Base-by-base conservation (phyloP, 1,140 invertebrate genomes). In the Achroia grisella region DNA sequence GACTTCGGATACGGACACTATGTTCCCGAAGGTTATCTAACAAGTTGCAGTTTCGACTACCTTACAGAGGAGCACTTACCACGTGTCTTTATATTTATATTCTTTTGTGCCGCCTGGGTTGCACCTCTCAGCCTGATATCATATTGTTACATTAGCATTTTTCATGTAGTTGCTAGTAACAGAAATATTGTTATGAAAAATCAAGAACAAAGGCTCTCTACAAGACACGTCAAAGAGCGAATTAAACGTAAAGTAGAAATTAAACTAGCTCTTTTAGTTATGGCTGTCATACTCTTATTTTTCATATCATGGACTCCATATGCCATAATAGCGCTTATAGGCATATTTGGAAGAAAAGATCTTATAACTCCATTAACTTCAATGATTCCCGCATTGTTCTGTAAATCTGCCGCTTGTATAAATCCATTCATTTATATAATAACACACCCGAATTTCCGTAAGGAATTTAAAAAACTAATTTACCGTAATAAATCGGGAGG, bases 1-100 rank as follows among this genome's bases (percentile, higher is more conserved):
- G 87, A 91, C 52, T 87, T 93, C 14, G 91, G 91, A 4, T 86
- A 93, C 9, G 90, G 92, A 3, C 85, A 86, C 4, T 95, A 94
- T 76, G 91, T 93, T 8, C 92, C 93, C 1, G 93, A 95, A 79
- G 93, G 92, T 4, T 93, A 90, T 50, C 78, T 94, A 36, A 94
- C 93, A 4, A 93, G 91, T 54, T 95, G 93, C 78, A 93, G 92
- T 49, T 95, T 93, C 55, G 93, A 95, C 65, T 95, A 95, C 60
- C 78, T 95, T 2, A 89, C 89, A 4, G 86, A 89, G 27, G 86
- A 89, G 52, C 51, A 63, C 0, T 65, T 70, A 1, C 88, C 87
- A 0, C 87, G 88, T 40, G 85, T 86, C 14, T 92, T 91, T 55
- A 93, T 93, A 48, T 88, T 92, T 5, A 58, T 85, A 5, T 93